A percentile compares a stretch with the other conserved stretches of the same genome.
Conservation (phyloP, 2,797 vertebrate genomes). For the Cyclura pinguis region DNA sequence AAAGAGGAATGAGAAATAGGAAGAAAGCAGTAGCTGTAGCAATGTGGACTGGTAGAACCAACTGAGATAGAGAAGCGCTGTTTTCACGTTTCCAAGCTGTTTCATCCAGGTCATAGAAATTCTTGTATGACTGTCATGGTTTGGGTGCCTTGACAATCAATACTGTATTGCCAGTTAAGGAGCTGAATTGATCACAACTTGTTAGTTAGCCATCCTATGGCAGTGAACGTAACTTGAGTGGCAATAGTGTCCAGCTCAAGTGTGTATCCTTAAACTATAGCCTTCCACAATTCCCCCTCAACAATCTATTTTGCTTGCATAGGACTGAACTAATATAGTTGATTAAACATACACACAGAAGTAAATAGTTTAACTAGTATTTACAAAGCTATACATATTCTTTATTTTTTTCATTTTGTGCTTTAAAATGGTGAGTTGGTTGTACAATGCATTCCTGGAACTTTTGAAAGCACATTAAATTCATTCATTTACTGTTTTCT, state of each 20-base stretch:
- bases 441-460: not conserved
- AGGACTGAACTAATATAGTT: not conserved
- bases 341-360: not conserved
- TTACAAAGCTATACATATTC: not conserved
- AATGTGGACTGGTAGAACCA: not conserved
- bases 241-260: too few relatives aligned
- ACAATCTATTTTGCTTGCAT: not conserved
- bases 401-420: not conserved
- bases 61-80: not conserved
- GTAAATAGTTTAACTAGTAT: not conserved
- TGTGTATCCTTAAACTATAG: not conserved
- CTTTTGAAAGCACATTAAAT: not conserved
- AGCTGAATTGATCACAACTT: not conserved
- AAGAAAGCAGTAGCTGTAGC: not conserved
- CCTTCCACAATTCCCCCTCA: not conserved
- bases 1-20: not conserved
- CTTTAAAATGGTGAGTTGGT: not conserved
- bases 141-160: not conserved
- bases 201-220: too few relatives aligned
- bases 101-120: not conserved
- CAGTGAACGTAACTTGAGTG: not conserved
- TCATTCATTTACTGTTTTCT: not conserved
- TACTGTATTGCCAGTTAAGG: too few relatives aligned
- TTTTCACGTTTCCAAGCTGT: not conserved
- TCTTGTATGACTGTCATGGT: not conserved